phyloP scores from a whole-genome alignment of 1,140 invertebrate species.

The Muscidifurax raptorellus region DNA sequence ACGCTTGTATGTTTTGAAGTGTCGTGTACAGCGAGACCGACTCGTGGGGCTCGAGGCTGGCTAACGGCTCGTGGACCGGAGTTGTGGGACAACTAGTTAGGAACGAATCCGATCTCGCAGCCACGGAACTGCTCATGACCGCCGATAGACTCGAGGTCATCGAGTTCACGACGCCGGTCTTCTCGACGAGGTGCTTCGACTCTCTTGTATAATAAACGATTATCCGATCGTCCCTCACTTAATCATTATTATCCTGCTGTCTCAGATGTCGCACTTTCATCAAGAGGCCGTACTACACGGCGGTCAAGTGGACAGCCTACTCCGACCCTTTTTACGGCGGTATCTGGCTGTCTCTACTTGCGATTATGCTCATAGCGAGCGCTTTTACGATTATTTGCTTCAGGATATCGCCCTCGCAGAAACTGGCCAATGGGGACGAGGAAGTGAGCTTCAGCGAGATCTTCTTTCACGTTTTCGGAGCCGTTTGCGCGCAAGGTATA shows the following conservation, averaged over 20 bases:
- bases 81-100: constrained; percentile 62
- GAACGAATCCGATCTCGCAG: constrained; percentile 65
- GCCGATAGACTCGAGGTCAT: constrained; percentile 64
- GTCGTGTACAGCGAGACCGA: constrained; percentile 50
- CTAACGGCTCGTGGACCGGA: constrained; percentile 68
- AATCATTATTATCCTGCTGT: no score
- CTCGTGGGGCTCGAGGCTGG: constrained; percentile 61
- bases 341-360: constrained; percentile 64
- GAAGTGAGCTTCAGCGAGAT: constrained; percentile 57
- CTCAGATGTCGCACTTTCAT: constrained; percentile 67
- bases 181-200: constrained; percentile 63
- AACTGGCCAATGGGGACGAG: neutral
- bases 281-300: constrained; percentile 63
- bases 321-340: constrained; percentile 64
- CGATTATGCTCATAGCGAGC: constrained; percentile 61
- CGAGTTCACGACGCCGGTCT: constrained; percentile 69
- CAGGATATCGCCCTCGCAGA: neutral
- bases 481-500: constrained; percentile 67
- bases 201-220: neutral
- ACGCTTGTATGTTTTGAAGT: neutral
- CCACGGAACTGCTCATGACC: constrained; percentile 70
- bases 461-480: constrained; percentile 65
- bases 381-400: constrained; percentile 51
- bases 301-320: constrained; percentile 70
- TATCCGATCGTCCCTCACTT: no score